Evolutionary conservation across 2,113 vertebrate species (phyloP), one percentile per base, ranked within the genome.

Genomic region (Psittacara wagleri): DNA sequence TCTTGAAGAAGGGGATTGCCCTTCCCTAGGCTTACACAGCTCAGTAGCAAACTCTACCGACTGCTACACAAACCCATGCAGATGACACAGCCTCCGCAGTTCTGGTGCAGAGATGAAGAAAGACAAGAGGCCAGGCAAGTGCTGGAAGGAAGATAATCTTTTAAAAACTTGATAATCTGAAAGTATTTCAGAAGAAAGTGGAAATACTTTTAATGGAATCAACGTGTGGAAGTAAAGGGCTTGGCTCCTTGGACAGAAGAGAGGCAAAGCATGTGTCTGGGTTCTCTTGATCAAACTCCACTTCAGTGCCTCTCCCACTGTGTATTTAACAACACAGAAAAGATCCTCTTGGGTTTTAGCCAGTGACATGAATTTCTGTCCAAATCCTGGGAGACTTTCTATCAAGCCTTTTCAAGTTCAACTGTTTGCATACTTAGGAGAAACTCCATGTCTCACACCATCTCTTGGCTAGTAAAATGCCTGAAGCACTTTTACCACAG

Each of bases 11-110:
- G 61, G 33, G 80, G 86, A 78, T 43, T 49, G n/a, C 31, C 48
- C 33, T 68, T 33, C 41, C 43, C 41, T 22, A 25, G 25, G 18
- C 43, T 78, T n/a, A 63, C 13, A 35, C 41, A 63, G 43, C 35
- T 29, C 54, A n/a, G 76, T 1, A 67, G 72, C 55, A 64, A 69
- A 59, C 37, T 41, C 62, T 37, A 49, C 35, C 27, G 10, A 10
- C 5, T 0, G 3, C 63, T 31, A 51, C 41, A 9, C 23, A 52
- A 82, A 73, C 33, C 25, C 66, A 33, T 0, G 3, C 16, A 41
- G 72, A 43, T 0, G 4, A 59, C 39, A 18, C 44, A 52, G 55
- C 25, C 68, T 48, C 76, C 49, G 22, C 13, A 10, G 8, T 17
- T 83, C 68, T 61, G 61, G n/a, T 27, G 7, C 57, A n/a, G 35